Percentiles rank a stretch among this genome's conserved stretches.
phyloP scores from a whole-genome alignment of 2,888 invertebrate species.

The Piscicola geometra region DNA sequence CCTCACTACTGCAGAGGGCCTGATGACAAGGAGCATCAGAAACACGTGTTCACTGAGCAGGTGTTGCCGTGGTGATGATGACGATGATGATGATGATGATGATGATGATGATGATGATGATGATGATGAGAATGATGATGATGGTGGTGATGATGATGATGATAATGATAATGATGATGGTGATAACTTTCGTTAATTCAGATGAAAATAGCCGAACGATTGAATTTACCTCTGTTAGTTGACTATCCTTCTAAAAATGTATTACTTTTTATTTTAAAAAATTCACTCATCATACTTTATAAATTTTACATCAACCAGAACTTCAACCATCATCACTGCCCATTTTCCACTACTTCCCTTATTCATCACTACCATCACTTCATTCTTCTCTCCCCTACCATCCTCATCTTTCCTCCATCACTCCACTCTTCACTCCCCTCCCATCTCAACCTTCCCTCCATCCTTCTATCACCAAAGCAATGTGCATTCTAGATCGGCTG shows the following conservation, averaged over 20 bases:
- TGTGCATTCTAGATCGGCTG: conserved; percentile 58
- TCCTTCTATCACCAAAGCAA: conserved; percentile 48
- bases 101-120: no score
- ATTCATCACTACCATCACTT: no score
- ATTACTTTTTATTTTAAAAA: no score
- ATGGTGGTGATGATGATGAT: no score
- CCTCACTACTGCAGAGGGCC: conserved; percentile 50
- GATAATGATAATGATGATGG: no score
- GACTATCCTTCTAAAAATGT: no score
- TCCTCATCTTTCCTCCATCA: neutral
- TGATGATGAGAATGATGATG: no score
- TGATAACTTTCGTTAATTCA: neutral
- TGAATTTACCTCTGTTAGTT: neutral
- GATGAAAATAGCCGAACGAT: neutral
- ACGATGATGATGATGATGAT: neutral
- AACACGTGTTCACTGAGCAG: conserved; percentile 52
- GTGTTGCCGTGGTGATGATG: conserved; percentile 46
- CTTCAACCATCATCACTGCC: no score
- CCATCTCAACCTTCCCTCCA: neutral
- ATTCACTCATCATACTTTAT: no score
- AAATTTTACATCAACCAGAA: no score
- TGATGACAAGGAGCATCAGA: conserved; percentile 53
- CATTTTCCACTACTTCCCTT: no score
- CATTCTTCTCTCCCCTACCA: neutral
- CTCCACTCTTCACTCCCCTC: neutral